Evolutionary conservation across 2,113 vertebrate genomes (phyloP).

Genomic region (Brevimyrus niger): DNA sequence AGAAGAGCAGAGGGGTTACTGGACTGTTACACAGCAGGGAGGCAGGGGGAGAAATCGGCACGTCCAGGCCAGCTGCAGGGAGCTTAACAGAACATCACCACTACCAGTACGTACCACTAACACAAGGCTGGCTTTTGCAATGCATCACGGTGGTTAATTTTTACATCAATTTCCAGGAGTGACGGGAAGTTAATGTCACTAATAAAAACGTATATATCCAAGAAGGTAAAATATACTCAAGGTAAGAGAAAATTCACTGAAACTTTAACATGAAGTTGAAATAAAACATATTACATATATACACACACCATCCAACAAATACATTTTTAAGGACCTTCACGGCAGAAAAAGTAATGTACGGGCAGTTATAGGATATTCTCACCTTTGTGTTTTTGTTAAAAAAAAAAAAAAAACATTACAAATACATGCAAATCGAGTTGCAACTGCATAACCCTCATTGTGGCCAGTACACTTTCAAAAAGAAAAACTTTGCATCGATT

Average conservation of each 20-base stretch:
- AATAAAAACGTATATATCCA: background rate
- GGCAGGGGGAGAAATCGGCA: background rate
- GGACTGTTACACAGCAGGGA: background rate
- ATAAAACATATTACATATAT: background rate
- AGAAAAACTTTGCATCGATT: background rate
- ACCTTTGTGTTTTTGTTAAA: background rate
- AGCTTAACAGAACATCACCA: background rate
- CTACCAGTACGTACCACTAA: background rate
- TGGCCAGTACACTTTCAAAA: background rate
- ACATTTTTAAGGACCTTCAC: background rate
- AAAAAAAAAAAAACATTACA: background rate
- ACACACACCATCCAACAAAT: background rate
- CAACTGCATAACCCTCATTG: background rate
- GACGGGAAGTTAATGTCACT: background rate
- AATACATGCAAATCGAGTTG: background rate
- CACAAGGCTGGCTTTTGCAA: background rate
- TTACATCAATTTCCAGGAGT: background rate
- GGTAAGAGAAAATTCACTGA: background rate
- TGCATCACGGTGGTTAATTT: background rate
- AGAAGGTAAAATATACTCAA: background rate
- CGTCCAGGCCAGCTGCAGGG: background rate
- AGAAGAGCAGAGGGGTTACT: slow-evolving; percentile 45
- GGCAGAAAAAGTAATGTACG: background rate
- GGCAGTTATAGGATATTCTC: background rate
- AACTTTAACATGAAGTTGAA: background rate